Base-by-base conservation (phyloP, 64 coral and sea anemone genomes). In the Montipora cactus region DNA sequence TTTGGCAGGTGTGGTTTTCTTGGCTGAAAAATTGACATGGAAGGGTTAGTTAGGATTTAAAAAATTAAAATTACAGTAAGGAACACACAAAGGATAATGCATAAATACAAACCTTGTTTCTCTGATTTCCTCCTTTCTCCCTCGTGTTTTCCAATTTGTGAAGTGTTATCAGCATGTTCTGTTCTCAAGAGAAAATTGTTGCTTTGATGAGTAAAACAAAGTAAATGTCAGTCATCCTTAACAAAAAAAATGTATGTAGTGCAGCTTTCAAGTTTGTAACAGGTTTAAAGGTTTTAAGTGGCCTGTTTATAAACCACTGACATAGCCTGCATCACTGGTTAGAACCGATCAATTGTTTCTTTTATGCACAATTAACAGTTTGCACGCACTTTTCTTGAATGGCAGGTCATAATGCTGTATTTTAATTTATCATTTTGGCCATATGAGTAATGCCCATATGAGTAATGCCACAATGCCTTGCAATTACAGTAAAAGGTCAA, bases 371-470 rank as follows among this genome's bases (percentile, higher is more conserved):
- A n/a, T n/a, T n/a, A n/a, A n/a, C n/a, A n/a, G n/a, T n/a, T n/a
- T n/a, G n/a, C n/a, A n/a, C n/a, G n/a, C n/a, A n/a, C n/a, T 79
- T 79, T 79, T 52, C 77, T 79, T 53, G 75, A 79, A 79, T 22
- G 28, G 19, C 48, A 50, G 49, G 46, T 79, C 77, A 79, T 50
- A 79, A 53, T n/a, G 22, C 47, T 79, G 77, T 79, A 79, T 79
- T n/a, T n/a, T n/a, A n/a, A n/a, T 50, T 79, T 79, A 79, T 79
- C 77, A 79, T 79, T 79, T 79, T 79, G 77, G 16, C 77, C 77
- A 79, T 79, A 53, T 77, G 75, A 77, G 20, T 37, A n/a, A n/a
- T n/a, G n/a, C n/a, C n/a, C n/a, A n/a, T n/a, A n/a, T n/a, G n/a
- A n/a, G n/a, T n/a, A n/a, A n/a, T n/a, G n/a, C n/a, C n/a, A n/a